Conservation (phyloP, 2,113 vertebrate genomes). For the Laticauda laticaudata region DNA sequence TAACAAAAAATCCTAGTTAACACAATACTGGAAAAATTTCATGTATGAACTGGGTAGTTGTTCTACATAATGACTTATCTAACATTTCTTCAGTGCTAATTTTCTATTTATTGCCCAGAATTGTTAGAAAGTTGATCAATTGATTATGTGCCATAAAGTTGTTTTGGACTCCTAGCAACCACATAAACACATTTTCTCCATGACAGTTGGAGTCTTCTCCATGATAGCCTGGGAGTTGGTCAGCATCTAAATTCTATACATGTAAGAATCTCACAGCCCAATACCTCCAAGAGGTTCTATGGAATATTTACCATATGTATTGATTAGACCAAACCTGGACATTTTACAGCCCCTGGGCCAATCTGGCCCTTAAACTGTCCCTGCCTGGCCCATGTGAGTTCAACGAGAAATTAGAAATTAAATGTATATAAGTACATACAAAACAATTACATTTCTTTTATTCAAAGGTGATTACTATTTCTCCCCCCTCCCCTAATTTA, state of each 20-base stretch:
- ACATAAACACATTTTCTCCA: not conserved
- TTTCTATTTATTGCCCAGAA: not conserved
- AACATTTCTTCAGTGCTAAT: not conserved
- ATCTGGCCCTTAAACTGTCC: not conserved
- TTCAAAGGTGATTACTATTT: not conserved
- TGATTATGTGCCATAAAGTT: not conserved
- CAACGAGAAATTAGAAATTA: not conserved
- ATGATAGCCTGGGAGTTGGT: not conserved
- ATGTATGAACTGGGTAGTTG: not conserved
- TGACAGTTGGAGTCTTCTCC: not conserved
- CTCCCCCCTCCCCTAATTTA: not conserved
- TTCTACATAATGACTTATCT: not conserved
- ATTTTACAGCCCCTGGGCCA: not conserved
- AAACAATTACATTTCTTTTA: not conserved
- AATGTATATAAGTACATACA: not conserved
- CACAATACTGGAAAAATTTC: not conserved
- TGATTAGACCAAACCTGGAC: not conserved
- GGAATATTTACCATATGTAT: not conserved
- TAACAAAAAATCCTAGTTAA: not conserved
- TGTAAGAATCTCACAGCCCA: not conserved
- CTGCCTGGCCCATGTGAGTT: not conserved
- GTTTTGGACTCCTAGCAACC: not conserved
- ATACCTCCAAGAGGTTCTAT: not conserved
- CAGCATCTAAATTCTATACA: not conserved
- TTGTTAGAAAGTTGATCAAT: not conserved